Evolutionary conservation across 2,113 vertebrate genomes (phyloP).

Genomic region (Pachycephala philippinensis): DNA sequence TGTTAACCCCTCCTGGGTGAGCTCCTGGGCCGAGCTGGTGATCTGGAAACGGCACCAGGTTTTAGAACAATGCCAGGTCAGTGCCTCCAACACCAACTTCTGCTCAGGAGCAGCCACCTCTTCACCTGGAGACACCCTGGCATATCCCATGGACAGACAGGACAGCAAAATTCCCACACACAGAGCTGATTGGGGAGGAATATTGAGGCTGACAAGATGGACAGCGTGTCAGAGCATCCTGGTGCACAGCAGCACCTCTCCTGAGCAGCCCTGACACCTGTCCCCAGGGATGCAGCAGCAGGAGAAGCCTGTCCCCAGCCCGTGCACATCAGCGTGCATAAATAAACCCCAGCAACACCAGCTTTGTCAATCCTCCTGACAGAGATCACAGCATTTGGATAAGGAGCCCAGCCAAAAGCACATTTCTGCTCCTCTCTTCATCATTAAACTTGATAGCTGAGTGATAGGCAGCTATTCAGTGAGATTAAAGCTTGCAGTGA

Average conservation of each 20-base stretch:
- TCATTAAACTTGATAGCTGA: constrained; percentile 41
- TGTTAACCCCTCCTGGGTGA: background rate
- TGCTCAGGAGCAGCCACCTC: background rate
- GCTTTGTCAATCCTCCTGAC: constrained; percentile 30
- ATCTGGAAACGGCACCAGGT: background rate
- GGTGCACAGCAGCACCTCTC: background rate
- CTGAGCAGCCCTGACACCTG: constrained; percentile 14
- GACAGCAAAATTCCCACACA: background rate
- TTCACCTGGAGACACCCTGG: background rate
- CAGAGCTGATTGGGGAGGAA: background rate
- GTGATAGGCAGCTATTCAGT: constrained; percentile 30
- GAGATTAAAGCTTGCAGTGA: background rate
- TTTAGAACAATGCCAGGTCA: background rate
- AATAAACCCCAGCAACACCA: constrained; percentile 21
- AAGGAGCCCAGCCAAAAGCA: constrained; percentile 12
- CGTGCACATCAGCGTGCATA: background rate
- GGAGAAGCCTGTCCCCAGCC: background rate
- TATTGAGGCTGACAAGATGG: background rate
- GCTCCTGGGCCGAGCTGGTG: background rate
- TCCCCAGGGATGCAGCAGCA: background rate
- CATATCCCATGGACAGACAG: background rate
- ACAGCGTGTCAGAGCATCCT: background rate
- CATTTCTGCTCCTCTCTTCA: constrained; percentile 26
- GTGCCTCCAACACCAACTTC: background rate
- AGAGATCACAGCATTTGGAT: constrained; percentile 42